Percentiles rank a stretch among this genome's conserved stretches.
Evolutionary conservation across 2,888 invertebrate genomes (phyloP).

Genomic region (Scaptomyza tumidula): DNA sequence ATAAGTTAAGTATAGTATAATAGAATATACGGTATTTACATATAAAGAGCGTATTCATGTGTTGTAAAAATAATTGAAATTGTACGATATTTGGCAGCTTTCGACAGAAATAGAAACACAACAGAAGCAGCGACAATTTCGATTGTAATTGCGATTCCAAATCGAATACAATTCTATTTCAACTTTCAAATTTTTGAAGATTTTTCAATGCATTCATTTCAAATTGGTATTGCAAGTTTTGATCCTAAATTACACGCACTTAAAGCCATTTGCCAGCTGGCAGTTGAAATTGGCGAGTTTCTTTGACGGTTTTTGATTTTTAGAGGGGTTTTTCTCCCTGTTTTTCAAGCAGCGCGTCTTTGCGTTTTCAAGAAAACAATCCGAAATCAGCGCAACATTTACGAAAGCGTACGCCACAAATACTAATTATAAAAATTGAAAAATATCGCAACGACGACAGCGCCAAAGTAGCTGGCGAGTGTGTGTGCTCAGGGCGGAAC

Average conservation of each 20-base stretch:
- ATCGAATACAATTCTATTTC: conserved; percentile 22
- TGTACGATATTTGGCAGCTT: conserved; percentile 78
- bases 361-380: conserved; percentile 51
- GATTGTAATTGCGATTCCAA: conserved; percentile 32
- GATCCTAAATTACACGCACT: conserved; percentile 63
- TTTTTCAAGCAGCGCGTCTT: conserved; percentile 27
- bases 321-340: no score
- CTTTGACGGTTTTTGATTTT: conserved; percentile 20
- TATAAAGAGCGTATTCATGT: conserved; percentile 68
- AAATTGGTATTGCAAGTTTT: conserved; percentile 13
- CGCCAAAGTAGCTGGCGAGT: conserved; percentile 67
- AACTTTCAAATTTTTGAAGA: conserved; percentile 23
- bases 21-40: conserved; percentile 41
- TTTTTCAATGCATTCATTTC: conserved; percentile 29
- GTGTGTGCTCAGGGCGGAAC: conserved; percentile 55
- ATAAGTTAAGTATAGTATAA: conserved; percentile 55
- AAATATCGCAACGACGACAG: conserved; percentile 71
- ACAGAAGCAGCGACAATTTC: conserved; percentile 61
- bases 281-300: conserved; percentile 24
- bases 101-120: conserved; percentile 80
- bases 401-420: conserved; percentile 81
- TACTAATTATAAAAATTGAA: conserved; percentile 80
- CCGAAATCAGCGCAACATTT: conserved; percentile 79
- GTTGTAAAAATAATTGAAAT: conserved; percentile 79
- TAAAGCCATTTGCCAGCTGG: conserved; percentile 56